phyloP scores from a whole-genome alignment of 2,113 vertebrate genomes.

The Chaenogobius annularis region DNA sequence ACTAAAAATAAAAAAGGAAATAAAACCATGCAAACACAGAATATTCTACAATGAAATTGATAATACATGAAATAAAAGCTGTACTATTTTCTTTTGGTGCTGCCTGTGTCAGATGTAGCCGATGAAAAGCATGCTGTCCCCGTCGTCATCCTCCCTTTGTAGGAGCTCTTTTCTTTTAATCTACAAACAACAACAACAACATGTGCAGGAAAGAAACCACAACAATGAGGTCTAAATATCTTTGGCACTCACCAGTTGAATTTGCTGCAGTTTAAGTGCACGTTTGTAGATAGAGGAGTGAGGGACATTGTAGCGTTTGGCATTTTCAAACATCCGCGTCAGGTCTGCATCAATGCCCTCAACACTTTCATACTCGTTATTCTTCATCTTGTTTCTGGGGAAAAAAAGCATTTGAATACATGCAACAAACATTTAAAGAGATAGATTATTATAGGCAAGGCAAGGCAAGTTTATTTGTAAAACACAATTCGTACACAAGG shows the following conservation, averaged over 20 bases:
- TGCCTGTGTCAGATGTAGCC: conserved; percentile 90
- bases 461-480: too few relatives aligned
- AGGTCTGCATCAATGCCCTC: conserved; percentile 92
- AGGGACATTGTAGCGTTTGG: conserved; percentile 95
- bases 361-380: conserved; percentile 91
- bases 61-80: neutral
- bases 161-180: conserved; percentile 94
- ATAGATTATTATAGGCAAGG: too few relatives aligned
- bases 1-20: conserved; percentile 40
- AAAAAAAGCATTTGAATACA: conserved; percentile 51
- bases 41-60: neutral
- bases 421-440: conserved; percentile 33
- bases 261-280: conserved; percentile 93
- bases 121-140: conserved; percentile 97
- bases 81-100: conserved; percentile 95
- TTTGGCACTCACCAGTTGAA: conserved; percentile 86
- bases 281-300: conserved; percentile 97
- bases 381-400: conserved; percentile 92
- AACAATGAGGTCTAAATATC: neutral
- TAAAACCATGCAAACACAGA: neutral
- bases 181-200: conserved; percentile 60
- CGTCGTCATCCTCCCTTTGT: conserved; percentile 92
- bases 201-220: conserved; percentile 66
- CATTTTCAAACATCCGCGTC: conserved; percentile 97
- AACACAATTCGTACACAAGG: too few relatives aligned